Conservation (phyloP, 2,888 invertebrate genomes). For the Alcis repandata region DNA sequence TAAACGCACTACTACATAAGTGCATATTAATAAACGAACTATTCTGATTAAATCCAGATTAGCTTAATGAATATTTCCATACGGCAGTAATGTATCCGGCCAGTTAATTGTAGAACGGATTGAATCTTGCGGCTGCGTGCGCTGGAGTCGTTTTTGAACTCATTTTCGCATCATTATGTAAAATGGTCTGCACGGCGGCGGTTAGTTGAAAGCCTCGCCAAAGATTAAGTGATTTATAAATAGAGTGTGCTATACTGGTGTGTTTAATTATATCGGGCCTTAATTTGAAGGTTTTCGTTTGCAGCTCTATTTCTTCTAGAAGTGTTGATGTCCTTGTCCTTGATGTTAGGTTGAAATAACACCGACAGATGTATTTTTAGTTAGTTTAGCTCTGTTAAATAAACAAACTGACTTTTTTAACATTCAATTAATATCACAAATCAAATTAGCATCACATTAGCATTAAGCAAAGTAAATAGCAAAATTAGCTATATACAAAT, state of each 20-base stretch:
- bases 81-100: conserved; percentile 11
- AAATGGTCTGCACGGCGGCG: conserved; percentile 62
- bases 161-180: conserved; percentile 81
- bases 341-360: too few relatives aligned
- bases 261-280: too few relatives aligned
- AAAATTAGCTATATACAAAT: too few relatives aligned
- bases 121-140: conserved; percentile 68
- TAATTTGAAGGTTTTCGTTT: too few relatives aligned
- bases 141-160: conserved; percentile 67
- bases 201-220: conserved; percentile 71
- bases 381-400: too few relatives aligned
- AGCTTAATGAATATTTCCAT: conserved; percentile 23
- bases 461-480: too few relatives aligned
- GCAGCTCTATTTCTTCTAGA: too few relatives aligned
- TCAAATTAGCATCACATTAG: too few relatives aligned
- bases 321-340: too few relatives aligned
- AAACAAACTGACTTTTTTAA: too few relatives aligned
- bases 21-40: background rate
- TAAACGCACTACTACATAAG: background rate
- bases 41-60: conserved; percentile 12
- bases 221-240: conserved; percentile 56
- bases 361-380: too few relatives aligned
- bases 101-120: conserved; percentile 55
- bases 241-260: background rate
- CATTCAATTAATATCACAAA: too few relatives aligned